Evolutionary conservation across 2,113 vertebrate genomes (phyloP), one percentile per base, ranked within the genome.

Genomic region (Bostrychus sinensis): DNA sequence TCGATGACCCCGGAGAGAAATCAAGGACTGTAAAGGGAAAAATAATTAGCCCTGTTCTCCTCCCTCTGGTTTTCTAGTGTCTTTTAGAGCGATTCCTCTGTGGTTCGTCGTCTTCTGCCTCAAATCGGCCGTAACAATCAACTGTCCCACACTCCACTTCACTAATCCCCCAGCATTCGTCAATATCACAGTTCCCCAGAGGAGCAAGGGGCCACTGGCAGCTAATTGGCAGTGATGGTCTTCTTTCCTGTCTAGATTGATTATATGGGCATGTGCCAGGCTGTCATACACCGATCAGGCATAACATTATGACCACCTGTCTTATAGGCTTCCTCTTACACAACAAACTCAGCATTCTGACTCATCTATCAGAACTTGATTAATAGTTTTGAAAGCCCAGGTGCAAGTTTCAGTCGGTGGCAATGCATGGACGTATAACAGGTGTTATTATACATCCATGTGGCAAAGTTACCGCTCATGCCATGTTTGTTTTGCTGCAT

Each of bases 111-210:
- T 84, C 68, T 82, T 57, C 56, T 5, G 80, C 66, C 12, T 83
- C 80, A 84, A 87, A 86, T 85, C 75, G 59, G 58, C 79, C 65
- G 89, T 79, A 84, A 84, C 75, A 79, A 86, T 86, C 84, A 86
- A 66, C 77, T 72, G 81, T 84, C 85, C 85, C 80, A 77, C 83
- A 79, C 81, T 81, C 72, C 74, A 59, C 17, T 82, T 66, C 83
- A 10, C 82, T 86, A 86, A 87, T 87, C 78, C 85, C 42, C 60
- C 62, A 42, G 81, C 67, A 22, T 79, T 75, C 38, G 80, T 90
- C 85, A 77, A 88, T 87, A 85, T 51, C 2, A 20, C 50, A 0
- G 63, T 57, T 78, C 79, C 62, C 43, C 17, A 68, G 75, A 72
- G 69, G 68, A 64, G 53, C 34, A 75, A 65, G 58, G 66, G 71